Evolutionary conservation across 2,888 invertebrate genomes (phyloP).

Genomic region (Magallana nippona): DNA sequence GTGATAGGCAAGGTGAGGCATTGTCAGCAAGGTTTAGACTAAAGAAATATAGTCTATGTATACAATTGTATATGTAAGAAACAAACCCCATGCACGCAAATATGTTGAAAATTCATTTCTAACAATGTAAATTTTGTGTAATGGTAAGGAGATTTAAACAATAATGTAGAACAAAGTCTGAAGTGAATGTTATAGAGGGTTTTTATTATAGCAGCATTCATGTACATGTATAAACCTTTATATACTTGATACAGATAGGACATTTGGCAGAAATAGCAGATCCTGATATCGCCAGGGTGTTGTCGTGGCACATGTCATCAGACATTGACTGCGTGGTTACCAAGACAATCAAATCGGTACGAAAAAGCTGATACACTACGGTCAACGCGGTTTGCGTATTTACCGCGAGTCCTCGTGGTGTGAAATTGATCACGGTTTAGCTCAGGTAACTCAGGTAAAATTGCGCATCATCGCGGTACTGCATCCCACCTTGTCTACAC

Average conservation of each 20-base stretch:
- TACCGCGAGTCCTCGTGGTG: no score
- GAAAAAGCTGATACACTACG: no score
- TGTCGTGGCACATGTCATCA: conserved; percentile 80
- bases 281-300: conserved; percentile 75
- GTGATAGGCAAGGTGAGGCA: conserved; percentile 76
- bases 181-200: no score
- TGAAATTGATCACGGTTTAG: no score
- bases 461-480: no score
- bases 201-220: not conserved
- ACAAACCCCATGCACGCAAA: no score
- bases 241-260: conserved; percentile 72
- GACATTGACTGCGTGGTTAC: conserved; percentile 80
- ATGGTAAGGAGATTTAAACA: not conserved
- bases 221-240: no score
- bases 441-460: no score
- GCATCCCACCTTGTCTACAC: no score
- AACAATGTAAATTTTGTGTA: not conserved
- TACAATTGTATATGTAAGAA: no score
- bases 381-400: no score
- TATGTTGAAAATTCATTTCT: no score
- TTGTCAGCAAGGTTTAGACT: not conserved
- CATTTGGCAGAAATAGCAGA: conserved; percentile 76
- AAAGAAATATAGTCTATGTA: not conserved
- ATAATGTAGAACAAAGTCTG: not conserved
- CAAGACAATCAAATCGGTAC: conserved; percentile 75